A percentile compares a stretch with the other conserved stretches of the same genome.
Evolutionary conservation across 2,797 vertebrate species (phyloP).

Genomic region (Scleropages formosus): DNA sequence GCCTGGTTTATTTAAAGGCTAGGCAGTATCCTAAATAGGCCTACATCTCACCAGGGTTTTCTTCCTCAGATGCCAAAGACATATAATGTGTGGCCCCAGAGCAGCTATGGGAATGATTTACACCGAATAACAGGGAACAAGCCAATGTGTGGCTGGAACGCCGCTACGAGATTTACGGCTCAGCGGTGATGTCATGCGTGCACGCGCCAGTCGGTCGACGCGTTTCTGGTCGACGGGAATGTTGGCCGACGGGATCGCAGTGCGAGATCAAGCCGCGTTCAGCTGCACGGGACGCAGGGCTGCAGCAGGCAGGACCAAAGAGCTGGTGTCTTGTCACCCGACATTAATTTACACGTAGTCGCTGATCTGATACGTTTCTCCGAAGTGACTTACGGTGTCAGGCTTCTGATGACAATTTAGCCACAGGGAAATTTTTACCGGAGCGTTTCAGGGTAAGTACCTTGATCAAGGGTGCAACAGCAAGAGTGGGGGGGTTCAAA

Average conservation of each 20-base stretch:
- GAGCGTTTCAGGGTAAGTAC: no score
- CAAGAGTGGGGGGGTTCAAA: not conserved
- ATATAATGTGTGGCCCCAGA: not conserved
- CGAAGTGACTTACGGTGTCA: no score
- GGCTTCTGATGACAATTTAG: no score
- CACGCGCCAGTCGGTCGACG: not conserved
- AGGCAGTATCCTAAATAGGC: not conserved
- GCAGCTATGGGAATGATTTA: constrained; percentile 25
- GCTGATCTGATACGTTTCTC: no score
- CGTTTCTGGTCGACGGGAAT: not conserved
- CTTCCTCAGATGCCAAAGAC: constrained; percentile 15
- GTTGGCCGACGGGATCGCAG: not conserved
- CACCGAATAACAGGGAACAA: not conserved
- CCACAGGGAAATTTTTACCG: not conserved
- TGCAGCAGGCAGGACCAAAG: not conserved
- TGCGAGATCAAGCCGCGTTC: constrained; percentile 15
- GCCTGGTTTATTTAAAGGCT: constrained; percentile 2
- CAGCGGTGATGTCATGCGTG: constrained; percentile 2
- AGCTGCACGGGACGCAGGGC: constrained; percentile 1
- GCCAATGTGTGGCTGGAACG: not conserved
- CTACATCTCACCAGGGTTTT: not conserved
- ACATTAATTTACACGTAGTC: no score
- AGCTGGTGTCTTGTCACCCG: no score
- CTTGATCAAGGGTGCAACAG: no score
- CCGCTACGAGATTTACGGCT: constrained; percentile 25